Percentiles rank a stretch among this genome's conserved stretches.
phyloP scores from a whole-genome alignment of 64 coral and sea anemone species.

The Actinia equina region DNA sequence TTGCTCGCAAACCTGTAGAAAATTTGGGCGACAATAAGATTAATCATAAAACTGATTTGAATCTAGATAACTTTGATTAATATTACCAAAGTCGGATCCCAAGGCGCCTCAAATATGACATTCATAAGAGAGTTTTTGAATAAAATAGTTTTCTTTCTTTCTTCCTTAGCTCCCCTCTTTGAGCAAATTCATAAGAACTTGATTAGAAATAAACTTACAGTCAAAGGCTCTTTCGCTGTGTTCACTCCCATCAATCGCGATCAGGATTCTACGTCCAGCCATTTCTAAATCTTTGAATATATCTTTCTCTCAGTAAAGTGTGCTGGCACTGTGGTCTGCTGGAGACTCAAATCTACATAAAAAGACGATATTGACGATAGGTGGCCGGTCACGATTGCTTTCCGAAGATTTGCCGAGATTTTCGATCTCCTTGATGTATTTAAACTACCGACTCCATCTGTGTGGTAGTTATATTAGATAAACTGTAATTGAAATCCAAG shows the following conservation, averaged over 20 bases:
- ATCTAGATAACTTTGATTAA: background rate
- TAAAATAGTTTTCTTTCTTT: background rate
- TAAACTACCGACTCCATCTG: too few species aligned
- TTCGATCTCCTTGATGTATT: background rate
- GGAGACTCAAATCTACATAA: background rate
- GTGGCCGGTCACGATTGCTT: background rate
- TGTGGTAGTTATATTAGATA: too few species aligned
- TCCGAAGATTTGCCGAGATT: constrained; percentile 7
- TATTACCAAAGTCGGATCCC: background rate
- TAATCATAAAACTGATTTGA: background rate
- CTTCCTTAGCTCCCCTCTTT: background rate
- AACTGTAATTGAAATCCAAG: background rate
- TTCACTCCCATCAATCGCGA: constrained; percentile 65
- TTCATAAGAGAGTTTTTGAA: background rate
- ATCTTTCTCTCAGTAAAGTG: background rate
- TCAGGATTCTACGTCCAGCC: constrained; percentile 35
- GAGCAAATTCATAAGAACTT: background rate
- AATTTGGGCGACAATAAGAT: background rate
- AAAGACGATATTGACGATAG: background rate
- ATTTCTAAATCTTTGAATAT: constrained; percentile 3
- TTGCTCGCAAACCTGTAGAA: background rate
- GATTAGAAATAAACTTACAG: constrained; percentile 32
- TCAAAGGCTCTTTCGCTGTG: constrained; percentile 73
- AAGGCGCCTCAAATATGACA: background rate
- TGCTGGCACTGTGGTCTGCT: background rate